Conservation (phyloP, 2,888 invertebrate species). For the Troides oblongomaculatus region DNA sequence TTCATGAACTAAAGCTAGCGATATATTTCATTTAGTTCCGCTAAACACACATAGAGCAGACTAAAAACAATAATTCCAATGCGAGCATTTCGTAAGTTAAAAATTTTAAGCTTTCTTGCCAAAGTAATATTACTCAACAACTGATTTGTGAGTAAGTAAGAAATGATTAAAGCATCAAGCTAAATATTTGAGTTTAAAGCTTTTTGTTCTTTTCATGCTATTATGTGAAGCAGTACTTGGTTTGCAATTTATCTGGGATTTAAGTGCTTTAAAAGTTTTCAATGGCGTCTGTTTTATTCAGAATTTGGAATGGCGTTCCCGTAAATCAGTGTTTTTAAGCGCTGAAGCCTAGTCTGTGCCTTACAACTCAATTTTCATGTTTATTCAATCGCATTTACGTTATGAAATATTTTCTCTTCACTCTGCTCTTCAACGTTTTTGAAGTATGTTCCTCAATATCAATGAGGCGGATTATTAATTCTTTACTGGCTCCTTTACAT, state of each 20-base stretch:
- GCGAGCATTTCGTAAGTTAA: too few species aligned
- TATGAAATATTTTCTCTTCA: neutral
- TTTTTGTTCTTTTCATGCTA: conserved; percentile 23
- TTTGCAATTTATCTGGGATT: conserved; percentile 28
- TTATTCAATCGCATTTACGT: conserved; percentile 8
- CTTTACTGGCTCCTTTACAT: too few species aligned
- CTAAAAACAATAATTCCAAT: too few species aligned
- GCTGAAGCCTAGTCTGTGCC: neutral
- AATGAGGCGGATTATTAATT: neutral
- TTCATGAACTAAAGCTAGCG: too few species aligned
- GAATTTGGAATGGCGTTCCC: conserved; percentile 16
- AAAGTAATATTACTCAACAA: neutral
- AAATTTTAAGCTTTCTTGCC: too few species aligned
- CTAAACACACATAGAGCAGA: too few species aligned
- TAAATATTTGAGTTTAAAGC: conserved; percentile 21
- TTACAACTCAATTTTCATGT: conserved; percentile 19
- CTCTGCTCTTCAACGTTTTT: neutral
- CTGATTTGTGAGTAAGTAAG: neutral
- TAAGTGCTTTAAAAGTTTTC: conserved; percentile 29
- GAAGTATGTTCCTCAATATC: neutral
- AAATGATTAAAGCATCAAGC: conserved; percentile 13
- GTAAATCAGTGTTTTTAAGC: conserved; percentile 25
- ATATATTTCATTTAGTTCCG: too few species aligned
- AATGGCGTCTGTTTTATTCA: conserved; percentile 28
- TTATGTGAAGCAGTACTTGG: conserved; percentile 26